Percentiles rank a stretch among this genome's conserved stretches.
phyloP scores from a whole-genome alignment of 2,113 vertebrate genomes.

The Turnix velox region DNA sequence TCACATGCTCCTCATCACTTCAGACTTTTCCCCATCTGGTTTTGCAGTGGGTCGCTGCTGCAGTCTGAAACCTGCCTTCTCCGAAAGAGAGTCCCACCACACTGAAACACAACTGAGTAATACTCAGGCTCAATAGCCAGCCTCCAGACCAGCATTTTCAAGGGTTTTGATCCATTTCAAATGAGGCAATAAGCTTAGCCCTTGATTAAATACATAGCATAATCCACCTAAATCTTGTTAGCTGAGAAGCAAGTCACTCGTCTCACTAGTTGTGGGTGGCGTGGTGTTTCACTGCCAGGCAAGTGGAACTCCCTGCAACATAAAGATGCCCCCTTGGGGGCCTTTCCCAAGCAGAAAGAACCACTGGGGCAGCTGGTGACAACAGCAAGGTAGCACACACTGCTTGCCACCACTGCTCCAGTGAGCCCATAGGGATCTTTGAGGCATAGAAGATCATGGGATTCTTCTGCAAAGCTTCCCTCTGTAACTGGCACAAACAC shows the following conservation, averaged over 20 bases:
- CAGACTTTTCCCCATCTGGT: not conserved
- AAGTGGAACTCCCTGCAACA: not conserved
- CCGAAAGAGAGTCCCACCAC: not conserved
- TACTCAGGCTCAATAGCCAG: not conserved
- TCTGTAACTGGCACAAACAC: fast-evolving
- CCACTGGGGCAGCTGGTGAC: not conserved
- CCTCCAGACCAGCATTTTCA: not conserved
- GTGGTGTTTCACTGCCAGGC: not conserved
- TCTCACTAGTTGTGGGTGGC: not conserved
- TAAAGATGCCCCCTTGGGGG: not conserved
- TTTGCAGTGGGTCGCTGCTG: not conserved
- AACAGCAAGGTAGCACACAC: not conserved
- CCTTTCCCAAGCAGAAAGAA: not conserved
- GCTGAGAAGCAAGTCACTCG: not conserved
- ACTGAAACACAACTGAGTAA: not conserved
- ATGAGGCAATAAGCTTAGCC: constrained; percentile 56
- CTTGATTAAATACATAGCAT: constrained; percentile 59
- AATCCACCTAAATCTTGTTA: constrained; percentile 63
- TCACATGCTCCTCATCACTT: fast-evolving
- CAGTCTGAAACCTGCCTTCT: not conserved
- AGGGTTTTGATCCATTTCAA: constrained; percentile 56
- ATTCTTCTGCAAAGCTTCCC: not conserved
- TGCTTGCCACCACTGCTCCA: not conserved
- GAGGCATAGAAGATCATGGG: not conserved
- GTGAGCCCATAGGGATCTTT: not conserved